A percentile compares a stretch with the other conserved stretches of the same genome.
phyloP scores from a whole-genome alignment of 2,888 invertebrate genomes.

The Drosophila yooni region DNA sequence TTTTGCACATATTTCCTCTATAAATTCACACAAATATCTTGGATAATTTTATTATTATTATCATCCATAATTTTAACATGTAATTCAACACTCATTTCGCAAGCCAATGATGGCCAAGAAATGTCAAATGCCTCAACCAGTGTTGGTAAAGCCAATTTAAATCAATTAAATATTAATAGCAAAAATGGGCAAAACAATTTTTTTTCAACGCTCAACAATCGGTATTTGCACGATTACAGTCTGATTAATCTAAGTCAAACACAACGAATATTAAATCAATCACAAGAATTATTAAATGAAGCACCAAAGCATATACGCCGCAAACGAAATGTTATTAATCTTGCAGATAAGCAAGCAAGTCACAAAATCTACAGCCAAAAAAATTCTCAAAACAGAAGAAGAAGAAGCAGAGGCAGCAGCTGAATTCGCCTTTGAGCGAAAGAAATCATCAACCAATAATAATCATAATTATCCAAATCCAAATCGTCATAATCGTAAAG shows the following conservation, averaged over 20 bases:
- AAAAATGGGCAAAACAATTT: conserved; percentile 8
- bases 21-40: conserved; percentile 54
- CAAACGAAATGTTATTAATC: background rate
- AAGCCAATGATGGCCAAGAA: conserved; percentile 40
- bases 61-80: conserved; percentile 49
- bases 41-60: conserved; percentile 52
- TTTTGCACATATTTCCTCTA: conserved; percentile 35
- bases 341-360: background rate
- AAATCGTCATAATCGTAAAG: background rate
- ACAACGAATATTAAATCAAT: conserved; percentile 1
- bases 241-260: conserved; percentile 65
- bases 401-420: background rate
- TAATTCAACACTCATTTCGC: conserved; percentile 29
- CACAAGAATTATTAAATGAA: background rate
- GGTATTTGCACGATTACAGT: conserved; percentile 51
- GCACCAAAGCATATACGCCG: conserved; percentile 2
- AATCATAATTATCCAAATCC: background rate
- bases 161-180: conserved; percentile 9
- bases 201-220: conserved; percentile 14
- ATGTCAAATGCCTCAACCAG: conserved; percentile 6
- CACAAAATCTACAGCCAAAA: background rate
- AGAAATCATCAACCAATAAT: background rate
- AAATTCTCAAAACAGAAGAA: background rate
- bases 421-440: background rate
- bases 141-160: conserved; percentile 13